Percentiles rank a stretch among this genome's conserved stretches.
Evolutionary conservation across 2,797 vertebrate species (phyloP).

Genomic region (Antrozous pallidus): DNA sequence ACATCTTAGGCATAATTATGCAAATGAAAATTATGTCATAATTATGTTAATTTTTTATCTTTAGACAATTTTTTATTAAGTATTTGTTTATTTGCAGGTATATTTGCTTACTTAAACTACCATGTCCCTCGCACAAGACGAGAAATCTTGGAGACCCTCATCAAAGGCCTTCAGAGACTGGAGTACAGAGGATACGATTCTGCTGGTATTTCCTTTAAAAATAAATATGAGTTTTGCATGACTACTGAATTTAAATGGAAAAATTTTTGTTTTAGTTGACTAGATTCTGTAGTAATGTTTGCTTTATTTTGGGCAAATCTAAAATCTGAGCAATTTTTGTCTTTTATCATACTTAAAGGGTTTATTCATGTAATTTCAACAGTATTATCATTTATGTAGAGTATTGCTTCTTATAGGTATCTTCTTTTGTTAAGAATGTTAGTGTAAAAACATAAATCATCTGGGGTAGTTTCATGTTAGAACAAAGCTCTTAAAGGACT

Average conservation of each 20-base stretch:
- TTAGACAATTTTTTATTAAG: slow-evolving; percentile 26
- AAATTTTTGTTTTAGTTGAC: background rate
- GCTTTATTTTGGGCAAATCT: slow-evolving; percentile 11
- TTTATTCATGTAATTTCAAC: slow-evolving; percentile 33
- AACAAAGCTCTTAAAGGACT: background rate
- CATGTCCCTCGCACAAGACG: slow-evolving; percentile 95
- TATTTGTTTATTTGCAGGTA: slow-evolving; percentile 85
- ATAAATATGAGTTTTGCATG: slow-evolving; percentile 28
- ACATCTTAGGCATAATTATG: background rate
- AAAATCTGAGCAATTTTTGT: slow-evolving; percentile 43
- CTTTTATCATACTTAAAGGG: background rate
- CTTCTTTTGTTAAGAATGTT: slow-evolving; percentile 30
- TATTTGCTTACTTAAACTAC: slow-evolving; percentile 99
- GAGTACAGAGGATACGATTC: slow-evolving; percentile 99
- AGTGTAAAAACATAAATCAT: background rate
- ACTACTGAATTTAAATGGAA: slow-evolving; percentile 30
- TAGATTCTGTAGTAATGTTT: background rate
- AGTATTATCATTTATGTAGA: background rate
- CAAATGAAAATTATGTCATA: background rate
- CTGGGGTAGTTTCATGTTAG: background rate
- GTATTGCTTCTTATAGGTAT: background rate
- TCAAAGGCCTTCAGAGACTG: slow-evolving; percentile 94
- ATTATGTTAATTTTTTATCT: slow-evolving; percentile 40
- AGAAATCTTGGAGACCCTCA: slow-evolving; percentile 97
- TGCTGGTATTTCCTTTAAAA: slow-evolving; percentile 85